Conservation (phyloP, 2,888 invertebrate species). For the Drosophila niveifrons region DNA sequence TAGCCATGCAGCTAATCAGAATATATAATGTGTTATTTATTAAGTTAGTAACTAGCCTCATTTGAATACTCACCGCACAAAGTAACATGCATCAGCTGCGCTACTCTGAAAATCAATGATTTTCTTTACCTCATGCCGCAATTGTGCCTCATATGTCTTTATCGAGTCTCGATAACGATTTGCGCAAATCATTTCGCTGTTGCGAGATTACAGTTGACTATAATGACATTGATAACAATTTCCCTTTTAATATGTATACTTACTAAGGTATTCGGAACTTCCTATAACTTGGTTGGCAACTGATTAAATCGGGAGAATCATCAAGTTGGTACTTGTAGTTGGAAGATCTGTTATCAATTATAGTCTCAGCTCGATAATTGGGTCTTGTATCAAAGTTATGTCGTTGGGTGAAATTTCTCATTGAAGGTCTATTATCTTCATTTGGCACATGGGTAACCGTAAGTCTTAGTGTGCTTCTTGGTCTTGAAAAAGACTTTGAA, state of each 20-base stretch:
- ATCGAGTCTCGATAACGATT: constrained; percentile 46
- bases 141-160: constrained; percentile 55
- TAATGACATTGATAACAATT: not conserved
- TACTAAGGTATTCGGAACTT: constrained; percentile 54
- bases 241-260: constrained; percentile 19
- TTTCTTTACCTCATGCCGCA: constrained; percentile 57
- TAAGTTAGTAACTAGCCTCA: not conserved
- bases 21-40: not conserved
- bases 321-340: not conserved
- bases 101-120: constrained; percentile 50
- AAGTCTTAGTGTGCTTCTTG: not conserved
- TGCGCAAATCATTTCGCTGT: constrained; percentile 38
- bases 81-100: constrained; percentile 64
- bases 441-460: constrained; percentile 29
- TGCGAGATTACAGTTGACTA: not conserved
- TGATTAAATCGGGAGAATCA: constrained; percentile 23
- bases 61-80: constrained; percentile 55
- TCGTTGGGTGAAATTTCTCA: constrained; percentile 17
- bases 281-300: constrained; percentile 40
- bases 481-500: not conserved
- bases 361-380: not conserved
- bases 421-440: not conserved
- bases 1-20: constrained; percentile 53
- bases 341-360: not conserved
- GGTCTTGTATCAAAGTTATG: not conserved